Evolutionary conservation across 64 coral and sea anemone species (phyloP).

Genomic region (Porites lutea): DNA sequence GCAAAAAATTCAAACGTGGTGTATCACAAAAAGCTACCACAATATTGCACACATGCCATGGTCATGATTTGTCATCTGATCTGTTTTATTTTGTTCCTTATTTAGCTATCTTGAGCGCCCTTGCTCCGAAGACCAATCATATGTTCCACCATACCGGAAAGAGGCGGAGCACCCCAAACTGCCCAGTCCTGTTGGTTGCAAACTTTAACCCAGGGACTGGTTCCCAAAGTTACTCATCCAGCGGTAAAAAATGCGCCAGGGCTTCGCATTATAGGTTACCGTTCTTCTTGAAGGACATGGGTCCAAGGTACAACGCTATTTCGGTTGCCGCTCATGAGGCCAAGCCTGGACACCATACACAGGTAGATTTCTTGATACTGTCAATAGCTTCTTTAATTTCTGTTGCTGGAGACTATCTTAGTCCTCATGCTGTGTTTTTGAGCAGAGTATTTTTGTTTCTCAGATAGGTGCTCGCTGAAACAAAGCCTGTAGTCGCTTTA

Average conservation of each 20-base stretch:
- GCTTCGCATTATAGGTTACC: slow-evolving; percentile 75
- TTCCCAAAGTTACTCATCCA: slow-evolving; percentile 78
- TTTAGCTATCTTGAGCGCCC: slow-evolving; percentile 73
- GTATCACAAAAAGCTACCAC: no score
- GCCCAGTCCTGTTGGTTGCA: slow-evolving; percentile 88
- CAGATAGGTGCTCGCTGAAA: no score
- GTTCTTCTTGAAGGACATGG: slow-evolving; percentile 91
- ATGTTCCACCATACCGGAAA: slow-evolving; percentile 96
- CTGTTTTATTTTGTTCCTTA: background rate
- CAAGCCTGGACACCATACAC: slow-evolving; percentile 96
- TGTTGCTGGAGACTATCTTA: no score
- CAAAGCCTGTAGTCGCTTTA: no score
- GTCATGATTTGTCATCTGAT: background rate
- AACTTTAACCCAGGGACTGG: slow-evolving; percentile 94
- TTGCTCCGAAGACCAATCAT: slow-evolving; percentile 65
- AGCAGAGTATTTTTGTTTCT: no score
- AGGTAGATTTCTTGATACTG: slow-evolving; percentile 54
- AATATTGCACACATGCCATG: no score
- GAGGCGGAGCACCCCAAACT: slow-evolving; percentile 77
- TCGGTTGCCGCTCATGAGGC: slow-evolving; percentile 96
- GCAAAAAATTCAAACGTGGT: no score
- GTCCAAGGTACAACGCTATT: slow-evolving; percentile 93
- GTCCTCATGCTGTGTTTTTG: no score
- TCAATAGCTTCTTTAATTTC: no score
- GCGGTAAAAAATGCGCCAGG: slow-evolving; percentile 46